phyloP scores from a whole-genome alignment of 2,888 invertebrate species.

The Ditula angustiorana region DNA sequence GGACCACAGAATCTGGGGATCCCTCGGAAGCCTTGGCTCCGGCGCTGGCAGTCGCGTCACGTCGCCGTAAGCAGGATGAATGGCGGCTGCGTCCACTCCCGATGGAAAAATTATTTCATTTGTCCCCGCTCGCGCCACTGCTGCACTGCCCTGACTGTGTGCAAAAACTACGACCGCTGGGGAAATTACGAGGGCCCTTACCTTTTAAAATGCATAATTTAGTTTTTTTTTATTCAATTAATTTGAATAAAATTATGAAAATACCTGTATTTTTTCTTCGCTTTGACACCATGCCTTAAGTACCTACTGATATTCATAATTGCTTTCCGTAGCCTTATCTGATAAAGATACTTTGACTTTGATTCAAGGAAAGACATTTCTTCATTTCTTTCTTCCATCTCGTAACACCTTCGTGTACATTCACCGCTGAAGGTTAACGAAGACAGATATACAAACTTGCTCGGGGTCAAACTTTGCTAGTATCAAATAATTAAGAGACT shows the following conservation, averaged over 20 bases:
- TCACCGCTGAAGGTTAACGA: neutral
- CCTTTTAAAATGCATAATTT: neutral
- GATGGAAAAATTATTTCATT: slow-evolving; percentile 6
- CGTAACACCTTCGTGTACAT: neutral
- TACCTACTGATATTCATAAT: too few relatives aligned
- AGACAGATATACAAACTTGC: neutral
- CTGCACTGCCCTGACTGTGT: neutral
- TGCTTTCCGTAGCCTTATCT: too few relatives aligned
- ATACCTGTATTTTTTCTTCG: too few relatives aligned
- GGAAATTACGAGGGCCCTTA: neutral
- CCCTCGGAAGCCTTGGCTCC: neutral
- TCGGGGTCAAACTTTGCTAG: neutral
- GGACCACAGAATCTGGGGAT: neutral
- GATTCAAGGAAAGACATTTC: too few relatives aligned
- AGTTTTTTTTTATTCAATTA: neutral
- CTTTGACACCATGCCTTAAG: too few relatives aligned
- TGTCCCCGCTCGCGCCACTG: neutral
- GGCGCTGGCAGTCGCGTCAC: neutral
- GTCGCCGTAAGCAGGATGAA: slow-evolving; percentile 15
- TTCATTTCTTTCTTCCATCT: too few relatives aligned
- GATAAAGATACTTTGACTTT: too few relatives aligned
- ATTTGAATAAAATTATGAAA: too few relatives aligned
- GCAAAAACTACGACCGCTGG: neutral
- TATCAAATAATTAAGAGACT: slow-evolving; percentile 13
- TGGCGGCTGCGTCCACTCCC: slow-evolving; percentile 1